Evolutionary conservation across 2,797 vertebrate species (phyloP), one percentile per base, ranked within the genome.

Genomic region (Gadopsis bispinosus): DNA sequence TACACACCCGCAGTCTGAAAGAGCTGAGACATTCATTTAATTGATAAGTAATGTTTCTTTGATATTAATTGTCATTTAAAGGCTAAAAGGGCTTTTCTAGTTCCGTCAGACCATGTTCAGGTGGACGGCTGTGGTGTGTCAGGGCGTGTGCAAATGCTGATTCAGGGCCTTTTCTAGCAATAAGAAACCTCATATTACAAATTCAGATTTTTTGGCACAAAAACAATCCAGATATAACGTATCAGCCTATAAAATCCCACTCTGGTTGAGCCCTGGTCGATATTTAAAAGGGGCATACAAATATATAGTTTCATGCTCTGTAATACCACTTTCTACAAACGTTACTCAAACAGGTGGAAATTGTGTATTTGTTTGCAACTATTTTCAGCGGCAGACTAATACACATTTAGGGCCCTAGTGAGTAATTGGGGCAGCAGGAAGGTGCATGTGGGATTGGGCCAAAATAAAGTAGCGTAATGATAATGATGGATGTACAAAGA

Each of bases 391-490:
- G 3, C 29, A 60, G n/a, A 48, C 60, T 48, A 59, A 55, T 22
- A 14, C 55, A 60, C 43, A 50, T 70, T 60, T 60, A 29, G 20
- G 22, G 68, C 31, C 48, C 31, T 7, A 50, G 43, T 50, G n/a
- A 26, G 20, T 37, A 60, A 50, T 22, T 70, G 43, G 55, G 68
- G 55, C 69, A 29, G 33, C 56, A 51, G 45, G 47, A 29, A 20
- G 12, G 41, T 11, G 19, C 19, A 4, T 58, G 54, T 58, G 26
- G 39, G 22, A 55, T 26, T 20, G 22, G 59, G 54, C 31, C 12
- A 4, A 45, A 60, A 35, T 50, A 35, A 20, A 51, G 26, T 26
- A 26, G 26, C 26, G 26, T 35, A 47, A 16, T 22, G 45, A 29
- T 65, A 50, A 35, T 37, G 63, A 58, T 4, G 3, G 55, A 37